phyloP scores from a whole-genome alignment of 2,888 invertebrate genomes.

The Magallana nippona region DNA sequence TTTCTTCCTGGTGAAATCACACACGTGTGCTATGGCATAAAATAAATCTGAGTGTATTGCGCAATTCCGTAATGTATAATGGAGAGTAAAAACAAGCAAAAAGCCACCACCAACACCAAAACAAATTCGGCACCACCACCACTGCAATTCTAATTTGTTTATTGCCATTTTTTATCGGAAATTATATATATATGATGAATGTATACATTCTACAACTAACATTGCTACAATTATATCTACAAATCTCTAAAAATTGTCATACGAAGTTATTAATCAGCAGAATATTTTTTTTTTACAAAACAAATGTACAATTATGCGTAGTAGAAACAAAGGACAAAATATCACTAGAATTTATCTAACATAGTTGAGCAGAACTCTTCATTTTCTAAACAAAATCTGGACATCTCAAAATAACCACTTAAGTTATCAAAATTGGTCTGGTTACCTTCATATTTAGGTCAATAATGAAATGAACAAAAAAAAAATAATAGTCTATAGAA shows the following conservation, averaged over 20 bases:
- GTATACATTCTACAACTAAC: slow-evolving; percentile 19
- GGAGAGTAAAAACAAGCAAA: slow-evolving; percentile 45
- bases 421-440: too few relatives aligned
- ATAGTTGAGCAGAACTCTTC: background rate
- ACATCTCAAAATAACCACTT: too few relatives aligned
- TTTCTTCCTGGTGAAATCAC: background rate
- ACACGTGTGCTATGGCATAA: slow-evolving; percentile 30
- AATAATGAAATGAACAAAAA: background rate
- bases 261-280: slow-evolving; percentile 10
- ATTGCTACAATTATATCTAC: slow-evolving; percentile 27
- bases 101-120: slow-evolving; percentile 55
- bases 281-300: background rate
- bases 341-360: background rate
- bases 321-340: background rate
- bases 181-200: slow-evolving; percentile 1
- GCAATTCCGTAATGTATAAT: slow-evolving; percentile 40
- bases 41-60: slow-evolving; percentile 40
- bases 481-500: background rate
- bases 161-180: slow-evolving; percentile 51
- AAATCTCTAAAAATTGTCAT: background rate
- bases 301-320: slow-evolving; percentile 32
- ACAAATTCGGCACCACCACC: slow-evolving; percentile 66
- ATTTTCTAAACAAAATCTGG: slow-evolving; percentile 8
- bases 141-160: slow-evolving; percentile 58
- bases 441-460: too few relatives aligned